Evolutionary conservation across 2,888 invertebrate species (phyloP).

Genomic region (Trissolcus brochymenae): DNA sequence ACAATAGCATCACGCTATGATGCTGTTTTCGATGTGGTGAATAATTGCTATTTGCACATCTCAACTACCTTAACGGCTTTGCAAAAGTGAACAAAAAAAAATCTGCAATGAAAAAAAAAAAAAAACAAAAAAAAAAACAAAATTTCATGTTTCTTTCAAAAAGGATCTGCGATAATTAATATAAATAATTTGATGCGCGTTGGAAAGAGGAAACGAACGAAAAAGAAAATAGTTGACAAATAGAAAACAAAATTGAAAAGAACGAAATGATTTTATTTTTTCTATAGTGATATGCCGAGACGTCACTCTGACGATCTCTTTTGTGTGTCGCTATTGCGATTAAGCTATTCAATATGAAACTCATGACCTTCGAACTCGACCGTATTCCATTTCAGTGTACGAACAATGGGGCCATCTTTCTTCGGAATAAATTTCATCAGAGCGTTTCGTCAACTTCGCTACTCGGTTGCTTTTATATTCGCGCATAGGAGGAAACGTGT

Average conservation of each 20-base stretch:
- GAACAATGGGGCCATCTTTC: conserved; percentile 44
- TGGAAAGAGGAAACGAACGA: too few species aligned
- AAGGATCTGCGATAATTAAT: too few species aligned
- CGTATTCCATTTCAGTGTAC: conserved; percentile 31
- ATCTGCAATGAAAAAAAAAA: neutral
- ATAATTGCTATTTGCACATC: conserved; percentile 41
- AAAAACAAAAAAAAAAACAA: too few species aligned
- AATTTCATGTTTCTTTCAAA: too few species aligned
- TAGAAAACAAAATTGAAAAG: neutral
- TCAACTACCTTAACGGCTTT: conserved; percentile 31
- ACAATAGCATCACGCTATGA: conserved; percentile 47
- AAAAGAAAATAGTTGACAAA: neutral
- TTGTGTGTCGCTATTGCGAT: conserved; percentile 38
- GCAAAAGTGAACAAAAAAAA: neutral
- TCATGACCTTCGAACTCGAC: conserved; percentile 43
- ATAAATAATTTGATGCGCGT: too few species aligned
- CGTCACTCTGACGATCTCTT: conserved; percentile 23
- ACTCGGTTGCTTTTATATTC: conserved; percentile 2
- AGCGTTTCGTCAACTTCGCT: conserved; percentile 31
- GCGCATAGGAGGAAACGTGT: conserved; percentile 21
- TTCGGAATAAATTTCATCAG: conserved; percentile 27
- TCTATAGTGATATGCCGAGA: neutral
- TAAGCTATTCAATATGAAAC: conserved; percentile 44
- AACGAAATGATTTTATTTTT: conserved; percentile 8
- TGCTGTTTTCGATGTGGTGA: conserved; percentile 43